Evolutionary conservation across 2,888 invertebrate genomes (phyloP).

Genomic region (Isotomurus palustris): DNA sequence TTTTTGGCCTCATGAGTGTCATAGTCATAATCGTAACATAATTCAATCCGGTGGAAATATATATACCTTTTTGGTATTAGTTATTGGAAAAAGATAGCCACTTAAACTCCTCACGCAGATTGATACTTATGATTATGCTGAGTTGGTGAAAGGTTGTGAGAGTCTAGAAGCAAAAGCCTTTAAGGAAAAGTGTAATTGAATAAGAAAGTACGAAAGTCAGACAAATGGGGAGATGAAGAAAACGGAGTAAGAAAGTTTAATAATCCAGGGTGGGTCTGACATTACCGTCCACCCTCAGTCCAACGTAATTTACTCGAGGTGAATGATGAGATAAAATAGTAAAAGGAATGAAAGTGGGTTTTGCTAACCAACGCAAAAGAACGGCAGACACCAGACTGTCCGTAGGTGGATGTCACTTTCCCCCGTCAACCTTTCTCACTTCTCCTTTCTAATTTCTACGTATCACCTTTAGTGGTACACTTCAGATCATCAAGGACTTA

Average conservation of each 20-base stretch:
- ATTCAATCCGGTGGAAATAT: neutral
- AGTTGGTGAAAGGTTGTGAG: slow-evolving; percentile 2
- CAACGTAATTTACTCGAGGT: slow-evolving; percentile 4
- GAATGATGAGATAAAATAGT: neutral
- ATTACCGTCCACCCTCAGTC: no score
- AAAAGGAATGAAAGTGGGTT: neutral
- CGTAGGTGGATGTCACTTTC: no score
- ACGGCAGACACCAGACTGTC: no score
- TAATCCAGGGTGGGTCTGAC: slow-evolving; percentile 2
- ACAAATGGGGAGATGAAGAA: slow-evolving; percentile 6
- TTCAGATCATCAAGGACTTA: no score
- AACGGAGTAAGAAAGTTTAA: slow-evolving; percentile 11
- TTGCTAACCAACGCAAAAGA: no score
- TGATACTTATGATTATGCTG: slow-evolving; percentile 4
- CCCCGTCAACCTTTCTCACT: no score
- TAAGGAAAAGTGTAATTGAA: neutral
- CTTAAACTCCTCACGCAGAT: neutral
- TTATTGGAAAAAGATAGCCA: neutral
- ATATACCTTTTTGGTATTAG: neutral
- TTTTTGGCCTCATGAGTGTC: neutral
- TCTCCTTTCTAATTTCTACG: no score
- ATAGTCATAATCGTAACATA: slow-evolving; percentile 7
- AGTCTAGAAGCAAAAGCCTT: neutral
- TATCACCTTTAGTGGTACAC: no score
- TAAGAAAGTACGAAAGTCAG: neutral